Conservation (phyloP, 2,113 vertebrate genomes). For the Ondatra zibethicus region DNA sequence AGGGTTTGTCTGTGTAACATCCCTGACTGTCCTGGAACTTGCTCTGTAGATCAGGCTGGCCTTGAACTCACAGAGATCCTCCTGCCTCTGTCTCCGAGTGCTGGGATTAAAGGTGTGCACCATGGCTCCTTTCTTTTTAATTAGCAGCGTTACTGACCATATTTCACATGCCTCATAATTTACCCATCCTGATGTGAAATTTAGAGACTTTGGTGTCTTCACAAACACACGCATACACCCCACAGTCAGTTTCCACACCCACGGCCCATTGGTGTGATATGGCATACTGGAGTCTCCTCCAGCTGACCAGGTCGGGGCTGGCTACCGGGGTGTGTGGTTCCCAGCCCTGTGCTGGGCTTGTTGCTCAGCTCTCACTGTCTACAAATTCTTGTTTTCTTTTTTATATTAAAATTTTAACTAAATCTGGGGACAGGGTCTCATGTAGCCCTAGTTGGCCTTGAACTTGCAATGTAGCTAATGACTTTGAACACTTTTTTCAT, state of each 20-base stretch:
- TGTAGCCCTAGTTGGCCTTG: background rate
- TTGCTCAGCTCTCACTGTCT: background rate
- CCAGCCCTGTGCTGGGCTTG: background rate
- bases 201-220: too few relatives aligned
- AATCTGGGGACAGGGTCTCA: background rate
- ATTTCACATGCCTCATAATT: accelerated
- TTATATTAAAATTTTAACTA: background rate
- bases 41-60: background rate
- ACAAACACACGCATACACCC: background rate
- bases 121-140: background rate
- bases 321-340: background rate
- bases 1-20: background rate
- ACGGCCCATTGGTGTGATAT: background rate
- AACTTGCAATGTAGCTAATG: background rate
- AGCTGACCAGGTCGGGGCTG: too few relatives aligned
- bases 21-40: background rate
- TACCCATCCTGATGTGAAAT: accelerated
- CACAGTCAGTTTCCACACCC: background rate
- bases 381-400: background rate
- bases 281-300: background rate
- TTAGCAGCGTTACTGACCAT: background rate
- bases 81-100: background rate
- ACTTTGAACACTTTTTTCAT: background rate
- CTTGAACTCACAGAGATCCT: background rate
- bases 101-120: background rate